Percentiles rank a stretch among this genome's conserved stretches.
phyloP scores from a whole-genome alignment of 2,797 vertebrate genomes.

The Acanthopagrus latus region DNA sequence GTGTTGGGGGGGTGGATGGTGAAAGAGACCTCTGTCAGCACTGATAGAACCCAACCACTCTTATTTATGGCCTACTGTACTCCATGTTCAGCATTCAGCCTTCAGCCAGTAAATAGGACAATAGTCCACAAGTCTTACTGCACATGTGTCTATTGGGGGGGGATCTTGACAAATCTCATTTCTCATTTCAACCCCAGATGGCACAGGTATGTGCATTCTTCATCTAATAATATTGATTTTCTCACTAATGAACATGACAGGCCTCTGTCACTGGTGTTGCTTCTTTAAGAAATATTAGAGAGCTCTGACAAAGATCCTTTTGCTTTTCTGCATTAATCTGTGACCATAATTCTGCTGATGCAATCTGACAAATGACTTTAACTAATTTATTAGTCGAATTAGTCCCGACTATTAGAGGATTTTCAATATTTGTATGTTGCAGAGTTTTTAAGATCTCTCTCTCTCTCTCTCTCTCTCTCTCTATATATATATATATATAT shows the following conservation, averaged over 20 bases:
- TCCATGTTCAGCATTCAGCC: conserved; percentile 77
- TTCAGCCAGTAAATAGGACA: conserved; percentile 76
- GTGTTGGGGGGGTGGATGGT: conserved; percentile 22
- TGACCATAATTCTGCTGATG: background rate
- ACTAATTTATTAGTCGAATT: background rate
- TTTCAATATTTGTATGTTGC: background rate
- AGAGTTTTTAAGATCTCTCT: background rate
- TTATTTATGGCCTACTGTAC: conserved; percentile 81
- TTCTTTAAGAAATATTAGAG: background rate
- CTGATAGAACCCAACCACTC: conserved; percentile 74
- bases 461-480: too few relatives aligned
- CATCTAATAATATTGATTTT: background rate
- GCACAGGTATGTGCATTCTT: background rate
- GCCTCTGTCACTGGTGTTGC: background rate
- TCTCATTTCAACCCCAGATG: background rate
- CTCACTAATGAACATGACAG: background rate
- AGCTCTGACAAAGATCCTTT: background rate
- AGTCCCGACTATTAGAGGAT: background rate
- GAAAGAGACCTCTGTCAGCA: conserved; percentile 77
- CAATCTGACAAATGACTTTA: background rate
- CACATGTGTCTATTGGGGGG: conserved; percentile 3
- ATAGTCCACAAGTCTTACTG: conserved; percentile 38
- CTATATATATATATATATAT: too few relatives aligned
- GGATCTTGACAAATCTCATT: conserved; percentile 6
- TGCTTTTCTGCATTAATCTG: background rate